These are phyloP conservation scores for Alethe diademata DNA, from an alignment of 2,113 vertebrate species.

Conservation along the genomic window DNA sequence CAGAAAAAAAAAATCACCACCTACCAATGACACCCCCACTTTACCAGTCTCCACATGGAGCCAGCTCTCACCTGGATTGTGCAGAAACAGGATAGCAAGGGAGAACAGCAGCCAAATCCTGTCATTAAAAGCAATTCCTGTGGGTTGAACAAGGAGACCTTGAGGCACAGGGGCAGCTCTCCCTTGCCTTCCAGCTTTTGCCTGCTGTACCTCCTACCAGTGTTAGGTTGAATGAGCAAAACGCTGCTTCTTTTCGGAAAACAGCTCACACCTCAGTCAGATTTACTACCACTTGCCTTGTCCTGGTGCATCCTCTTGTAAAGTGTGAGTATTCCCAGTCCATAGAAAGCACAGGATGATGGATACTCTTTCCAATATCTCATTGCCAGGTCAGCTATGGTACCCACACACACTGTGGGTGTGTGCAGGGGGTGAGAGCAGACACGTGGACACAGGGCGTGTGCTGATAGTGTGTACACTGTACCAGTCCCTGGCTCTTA, in stretches of 20 bases:
- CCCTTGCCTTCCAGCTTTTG: not conserved
- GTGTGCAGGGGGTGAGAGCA: not conserved
- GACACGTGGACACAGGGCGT: not conserved
- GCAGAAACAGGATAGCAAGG: not conserved
- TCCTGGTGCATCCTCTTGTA: not conserved
- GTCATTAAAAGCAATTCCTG: not conserved
- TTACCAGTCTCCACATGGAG: not conserved
- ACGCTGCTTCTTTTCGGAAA: not conserved
- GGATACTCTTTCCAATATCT: not conserved
- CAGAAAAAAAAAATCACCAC: not conserved
- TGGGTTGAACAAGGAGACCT: not conserved
- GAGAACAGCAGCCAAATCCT: not conserved
- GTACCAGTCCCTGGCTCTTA: not conserved
- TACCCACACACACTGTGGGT: rapidly evolving
- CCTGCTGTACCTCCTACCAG: not conserved
- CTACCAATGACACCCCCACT: not conserved
- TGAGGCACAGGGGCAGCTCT: not conserved
- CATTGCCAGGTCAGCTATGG: not conserved
- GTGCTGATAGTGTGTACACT: not conserved
- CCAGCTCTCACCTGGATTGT: not conserved
- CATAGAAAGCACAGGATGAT: not conserved
- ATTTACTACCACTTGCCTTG: not conserved
- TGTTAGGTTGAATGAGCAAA: not conserved
- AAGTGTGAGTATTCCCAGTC: not conserved
- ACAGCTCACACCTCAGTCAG: not conserved